Conservation (phyloP, 2,888 invertebrate genomes). For the Apomyelois bistriatella region DNA sequence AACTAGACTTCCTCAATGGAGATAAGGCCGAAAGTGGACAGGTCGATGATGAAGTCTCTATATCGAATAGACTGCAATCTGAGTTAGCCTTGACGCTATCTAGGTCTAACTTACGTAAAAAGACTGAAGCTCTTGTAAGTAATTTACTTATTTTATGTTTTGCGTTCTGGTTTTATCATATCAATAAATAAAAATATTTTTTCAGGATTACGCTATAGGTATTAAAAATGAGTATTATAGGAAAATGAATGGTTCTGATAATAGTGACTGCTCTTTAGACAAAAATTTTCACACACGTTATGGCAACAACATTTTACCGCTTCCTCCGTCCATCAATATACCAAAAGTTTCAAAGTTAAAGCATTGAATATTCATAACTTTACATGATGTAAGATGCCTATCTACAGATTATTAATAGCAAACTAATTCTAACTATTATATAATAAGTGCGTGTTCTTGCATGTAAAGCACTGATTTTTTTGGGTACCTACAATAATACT, state of each 20-base stretch:
- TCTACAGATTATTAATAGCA: too few species aligned
- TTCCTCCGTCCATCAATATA: conserved; percentile 68
- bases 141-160: conserved; percentile 2
- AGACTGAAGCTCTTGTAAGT: conserved; percentile 83
- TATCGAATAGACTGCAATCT: conserved; percentile 84
- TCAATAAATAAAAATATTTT: conserved; percentile 28
- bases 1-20: conserved; percentile 83
- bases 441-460: background rate
- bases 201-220: conserved; percentile 53
- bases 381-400: conserved; percentile 6
- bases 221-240: conserved; percentile 26
- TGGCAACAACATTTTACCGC: conserved; percentile 70
- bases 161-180: background rate
- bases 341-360: conserved; percentile 66
- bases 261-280: conserved; percentile 56
- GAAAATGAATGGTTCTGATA: conserved; percentile 37
- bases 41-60: conserved; percentile 63
- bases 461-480: background rate
- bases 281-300: conserved; percentile 73
- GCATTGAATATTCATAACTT: conserved; percentile 30
- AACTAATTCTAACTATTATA: background rate
- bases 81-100: conserved; percentile 88
- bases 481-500: background rate
- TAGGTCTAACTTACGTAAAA: conserved; percentile 87
- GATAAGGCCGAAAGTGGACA: conserved; percentile 62